A percentile compares a stretch with the other conserved stretches of the same genome.
These are phyloP conservation scores for Cheirogaleus major DNA, from an alignment of 2,797 vertebrate species.

Conservation along the genomic window DNA sequence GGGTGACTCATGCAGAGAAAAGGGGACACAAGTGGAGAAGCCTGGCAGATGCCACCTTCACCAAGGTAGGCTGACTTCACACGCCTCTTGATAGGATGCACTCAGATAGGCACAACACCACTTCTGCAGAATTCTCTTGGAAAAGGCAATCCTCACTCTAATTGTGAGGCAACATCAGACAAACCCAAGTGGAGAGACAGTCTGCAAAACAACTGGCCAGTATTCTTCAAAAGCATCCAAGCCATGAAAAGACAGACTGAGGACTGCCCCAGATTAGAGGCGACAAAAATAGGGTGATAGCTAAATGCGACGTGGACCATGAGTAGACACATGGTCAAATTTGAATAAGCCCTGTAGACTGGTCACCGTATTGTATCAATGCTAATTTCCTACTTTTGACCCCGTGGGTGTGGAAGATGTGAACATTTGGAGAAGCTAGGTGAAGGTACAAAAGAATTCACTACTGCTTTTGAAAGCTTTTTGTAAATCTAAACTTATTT, in stretches of 20 bases:
- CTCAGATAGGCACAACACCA: not conserved
- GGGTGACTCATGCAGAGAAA: not conserved
- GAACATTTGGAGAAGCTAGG: not conserved
- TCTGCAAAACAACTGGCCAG: not conserved
- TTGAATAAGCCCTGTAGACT: not conserved
- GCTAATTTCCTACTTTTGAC: not conserved
- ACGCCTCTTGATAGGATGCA: fast-evolving
- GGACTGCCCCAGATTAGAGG: not conserved
- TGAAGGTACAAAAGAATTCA: not conserved
- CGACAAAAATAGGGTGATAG: not conserved
- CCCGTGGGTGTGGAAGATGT: fast-evolving
- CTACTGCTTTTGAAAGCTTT: not conserved
- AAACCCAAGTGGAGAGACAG: not conserved
- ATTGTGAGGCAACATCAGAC: not conserved
- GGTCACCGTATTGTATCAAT: not conserved
- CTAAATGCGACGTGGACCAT: too few relatives aligned
- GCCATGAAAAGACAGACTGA: not conserved
- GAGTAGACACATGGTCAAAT: not conserved
- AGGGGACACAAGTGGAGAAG: not conserved
- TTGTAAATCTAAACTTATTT: not conserved
- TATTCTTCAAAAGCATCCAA: not conserved
- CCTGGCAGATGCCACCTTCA: not conserved
- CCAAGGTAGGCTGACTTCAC: fast-evolving
- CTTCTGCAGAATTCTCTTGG: too few relatives aligned
- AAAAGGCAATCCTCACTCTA: not conserved